These are phyloP conservation scores for Helarctos malayanus DNA, from an alignment of 2,797 vertebrate species.

Conservation along the genomic window DNA sequence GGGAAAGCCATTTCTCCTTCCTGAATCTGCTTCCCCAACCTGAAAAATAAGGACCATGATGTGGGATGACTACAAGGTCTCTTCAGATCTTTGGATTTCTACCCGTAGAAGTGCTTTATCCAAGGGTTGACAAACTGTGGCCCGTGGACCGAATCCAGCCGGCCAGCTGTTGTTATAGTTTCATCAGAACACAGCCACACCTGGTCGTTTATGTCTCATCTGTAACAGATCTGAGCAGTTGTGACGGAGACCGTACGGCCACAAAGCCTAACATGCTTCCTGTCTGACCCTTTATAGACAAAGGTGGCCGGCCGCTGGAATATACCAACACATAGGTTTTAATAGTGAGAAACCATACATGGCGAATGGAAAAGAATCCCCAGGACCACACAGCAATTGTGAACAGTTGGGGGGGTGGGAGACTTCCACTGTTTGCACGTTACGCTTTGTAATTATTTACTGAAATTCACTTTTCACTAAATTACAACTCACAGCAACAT, in stretches of 20 bases:
- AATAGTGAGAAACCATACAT: not conserved
- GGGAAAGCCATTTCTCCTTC: constrained; percentile 34
- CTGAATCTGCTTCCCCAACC: not conserved
- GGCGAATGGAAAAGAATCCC: not conserved
- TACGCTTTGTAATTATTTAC: not conserved
- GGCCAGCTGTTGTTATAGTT: constrained; percentile 38
- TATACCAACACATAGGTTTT: not conserved
- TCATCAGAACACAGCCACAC: not conserved
- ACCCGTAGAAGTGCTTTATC: not conserved
- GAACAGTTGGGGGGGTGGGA: not conserved
- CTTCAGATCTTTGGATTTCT: not conserved
- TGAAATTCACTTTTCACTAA: constrained; percentile 31
- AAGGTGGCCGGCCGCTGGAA: not conserved
- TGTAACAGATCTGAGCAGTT: not conserved
- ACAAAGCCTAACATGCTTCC: not conserved
- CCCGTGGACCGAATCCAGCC: not conserved
- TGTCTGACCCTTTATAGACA: not conserved
- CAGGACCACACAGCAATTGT: not conserved
- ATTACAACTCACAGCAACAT: not conserved
- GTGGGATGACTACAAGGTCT: not conserved
- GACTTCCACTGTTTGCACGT: not conserved
- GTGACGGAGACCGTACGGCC: not conserved
- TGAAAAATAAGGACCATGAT: not conserved
- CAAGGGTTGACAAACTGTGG: not conserved
- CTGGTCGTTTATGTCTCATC: not conserved